Conservation (phyloP, 2,797 vertebrate genomes). For the Ambastaia sidthimunki region DNA sequence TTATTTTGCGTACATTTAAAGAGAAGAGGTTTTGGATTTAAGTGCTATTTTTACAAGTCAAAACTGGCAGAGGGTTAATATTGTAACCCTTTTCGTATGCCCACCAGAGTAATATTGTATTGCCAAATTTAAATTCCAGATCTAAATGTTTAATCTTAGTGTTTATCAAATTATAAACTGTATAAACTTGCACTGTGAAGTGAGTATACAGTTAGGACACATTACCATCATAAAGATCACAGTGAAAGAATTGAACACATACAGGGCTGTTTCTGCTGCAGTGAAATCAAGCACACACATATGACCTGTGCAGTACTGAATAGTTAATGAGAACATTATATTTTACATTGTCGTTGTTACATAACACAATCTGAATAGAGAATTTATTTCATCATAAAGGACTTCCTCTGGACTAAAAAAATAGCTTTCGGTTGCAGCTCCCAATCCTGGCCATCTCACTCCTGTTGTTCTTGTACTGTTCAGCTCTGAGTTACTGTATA, state of each 20-base stretch:
- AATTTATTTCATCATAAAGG: too few relatives aligned
- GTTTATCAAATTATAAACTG: slow-evolving; percentile 8
- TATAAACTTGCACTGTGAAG: background rate
- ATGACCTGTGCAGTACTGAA: background rate
- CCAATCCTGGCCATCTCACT: slow-evolving; percentile 31
- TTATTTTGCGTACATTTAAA: background rate
- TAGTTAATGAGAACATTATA: background rate
- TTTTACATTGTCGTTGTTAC: background rate
- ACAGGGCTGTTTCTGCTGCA: slow-evolving; percentile 1
- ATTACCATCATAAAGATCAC: slow-evolving; percentile 15
- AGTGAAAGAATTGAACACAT: slow-evolving; percentile 13
- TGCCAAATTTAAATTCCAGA: slow-evolving; percentile 18
- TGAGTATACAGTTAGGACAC: slow-evolving; percentile 17
- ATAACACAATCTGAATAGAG: background rate
- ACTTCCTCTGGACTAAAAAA: background rate
- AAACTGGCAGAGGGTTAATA: background rate
- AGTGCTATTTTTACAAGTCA: slow-evolving; percentile 32
- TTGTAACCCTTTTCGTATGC: background rate
- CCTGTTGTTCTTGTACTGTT: slow-evolving; percentile 51
- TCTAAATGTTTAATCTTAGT: slow-evolving; percentile 1
- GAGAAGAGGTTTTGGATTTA: too few relatives aligned
- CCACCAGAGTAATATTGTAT: slow-evolving; percentile 8
- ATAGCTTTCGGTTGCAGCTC: slow-evolving; percentile 22
- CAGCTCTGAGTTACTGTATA: slow-evolving; percentile 57
- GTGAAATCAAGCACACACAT: slow-evolving; percentile 14